Percentiles rank a stretch among this genome's conserved stretches.
These are phyloP conservation scores for Malurus splendens DNA, from an alignment of 2,797 vertebrate species.

Conservation along the genomic window DNA sequence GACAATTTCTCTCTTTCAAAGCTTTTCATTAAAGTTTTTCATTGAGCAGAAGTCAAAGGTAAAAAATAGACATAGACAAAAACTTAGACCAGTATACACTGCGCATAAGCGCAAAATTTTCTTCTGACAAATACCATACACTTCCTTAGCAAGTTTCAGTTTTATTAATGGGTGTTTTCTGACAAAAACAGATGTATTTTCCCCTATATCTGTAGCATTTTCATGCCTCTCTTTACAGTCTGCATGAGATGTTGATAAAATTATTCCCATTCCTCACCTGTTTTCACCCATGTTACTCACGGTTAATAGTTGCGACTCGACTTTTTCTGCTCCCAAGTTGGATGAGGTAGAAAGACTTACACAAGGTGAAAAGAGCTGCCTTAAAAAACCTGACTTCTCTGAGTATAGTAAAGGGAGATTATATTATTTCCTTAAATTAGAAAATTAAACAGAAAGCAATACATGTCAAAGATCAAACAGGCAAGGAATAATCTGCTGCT, in stretches of 20 bases:
- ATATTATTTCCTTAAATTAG: slow-evolving; percentile 6
- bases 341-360: background rate
- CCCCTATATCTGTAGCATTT: background rate
- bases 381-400: background rate
- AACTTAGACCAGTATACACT: background rate
- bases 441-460: slow-evolving; percentile 49
- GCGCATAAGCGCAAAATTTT: background rate
- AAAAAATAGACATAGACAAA: background rate
- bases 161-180: background rate
- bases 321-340: background rate
- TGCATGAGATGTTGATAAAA: background rate
- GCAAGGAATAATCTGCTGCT: slow-evolving; percentile 3
- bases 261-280: background rate
- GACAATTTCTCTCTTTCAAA: background rate
- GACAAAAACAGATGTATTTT: background rate
- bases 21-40: background rate
- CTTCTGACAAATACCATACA: background rate
- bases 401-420: background rate
- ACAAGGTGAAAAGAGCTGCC: background rate
- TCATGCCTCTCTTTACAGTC: background rate
- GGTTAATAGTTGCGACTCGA: background rate
- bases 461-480: slow-evolving; percentile 45
- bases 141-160: background rate
- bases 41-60: background rate
- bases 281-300: background rate